Conservation (phyloP, 1,140 invertebrate species). For the Drosophila sproati region DNA sequence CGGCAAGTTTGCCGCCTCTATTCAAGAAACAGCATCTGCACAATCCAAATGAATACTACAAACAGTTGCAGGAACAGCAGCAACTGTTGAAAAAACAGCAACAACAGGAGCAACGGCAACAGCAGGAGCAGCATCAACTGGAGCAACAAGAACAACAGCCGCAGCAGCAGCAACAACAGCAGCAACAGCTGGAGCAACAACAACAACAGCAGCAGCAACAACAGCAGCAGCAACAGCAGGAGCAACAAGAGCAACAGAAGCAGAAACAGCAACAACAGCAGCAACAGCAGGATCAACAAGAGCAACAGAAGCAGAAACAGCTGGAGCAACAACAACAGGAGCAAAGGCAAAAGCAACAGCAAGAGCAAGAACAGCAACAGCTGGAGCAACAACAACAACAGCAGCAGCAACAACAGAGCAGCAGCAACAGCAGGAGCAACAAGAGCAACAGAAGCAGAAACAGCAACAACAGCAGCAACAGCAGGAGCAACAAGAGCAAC, state of each 20-base stretch:
- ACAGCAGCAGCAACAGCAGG: neutral
- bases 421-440: neutral
- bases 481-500: neutral
- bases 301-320: too few species aligned
- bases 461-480: neutral
- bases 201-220: too few species aligned
- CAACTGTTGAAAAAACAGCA: neutral
- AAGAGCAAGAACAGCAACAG: neutral
- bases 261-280: too few species aligned
- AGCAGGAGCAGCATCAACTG: neutral
- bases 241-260: neutral
- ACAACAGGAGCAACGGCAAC: conserved; percentile 1
- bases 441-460: too few species aligned
- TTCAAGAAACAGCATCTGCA: conserved; percentile 56
- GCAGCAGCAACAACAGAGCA: too few species aligned
- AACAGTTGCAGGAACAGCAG: conserved; percentile 50
- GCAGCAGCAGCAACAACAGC: neutral
- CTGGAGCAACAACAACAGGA: too few species aligned
- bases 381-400: neutral
- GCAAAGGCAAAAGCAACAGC: neutral
- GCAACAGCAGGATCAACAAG: too few species aligned
- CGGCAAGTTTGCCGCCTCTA: conserved; percentile 51
- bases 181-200: neutral
- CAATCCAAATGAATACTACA: conserved; percentile 63
- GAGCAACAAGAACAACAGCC: neutral